A percentile compares a stretch with the other conserved stretches of the same genome.
Conservation (phyloP, 2,797 vertebrate genomes). For the Fringilla coelebs region DNA sequence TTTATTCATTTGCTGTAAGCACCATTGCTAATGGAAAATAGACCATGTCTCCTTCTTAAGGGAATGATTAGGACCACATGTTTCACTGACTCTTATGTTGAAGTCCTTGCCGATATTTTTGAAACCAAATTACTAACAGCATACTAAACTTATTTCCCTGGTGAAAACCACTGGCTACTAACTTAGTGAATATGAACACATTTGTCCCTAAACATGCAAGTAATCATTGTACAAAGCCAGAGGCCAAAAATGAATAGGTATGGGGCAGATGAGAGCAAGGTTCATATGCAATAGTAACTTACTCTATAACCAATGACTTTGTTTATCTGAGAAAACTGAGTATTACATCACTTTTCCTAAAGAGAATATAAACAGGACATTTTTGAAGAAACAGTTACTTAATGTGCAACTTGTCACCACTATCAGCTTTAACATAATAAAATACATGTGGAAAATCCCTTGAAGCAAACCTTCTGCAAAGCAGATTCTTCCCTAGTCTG, state of each 20-base stretch:
- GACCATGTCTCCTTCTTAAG: constrained; percentile 74
- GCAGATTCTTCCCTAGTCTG: constrained; percentile 63
- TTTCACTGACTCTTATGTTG: constrained; percentile 63
- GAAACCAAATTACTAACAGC: constrained; percentile 73
- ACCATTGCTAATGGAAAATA: constrained; percentile 76
- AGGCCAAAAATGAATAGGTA: constrained; percentile 19
- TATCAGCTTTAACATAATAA: constrained; percentile 69
- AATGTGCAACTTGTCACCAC: constrained; percentile 75
- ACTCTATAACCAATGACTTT: constrained; percentile 43
- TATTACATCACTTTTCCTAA: constrained; percentile 70
- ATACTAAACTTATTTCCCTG: constrained; percentile 74
- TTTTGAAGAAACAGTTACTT: constrained; percentile 71
- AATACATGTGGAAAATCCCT: constrained; percentile 72
- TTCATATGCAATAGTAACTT: constrained; percentile 31
- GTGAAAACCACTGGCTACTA: constrained; percentile 76
- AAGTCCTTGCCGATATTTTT: constrained; percentile 59
- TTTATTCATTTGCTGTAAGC: constrained; percentile 73
- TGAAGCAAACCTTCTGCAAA: constrained; percentile 56
- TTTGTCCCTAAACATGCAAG: constrained; percentile 60
- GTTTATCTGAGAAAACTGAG: constrained; percentile 65
- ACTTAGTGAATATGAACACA: constrained; percentile 40
- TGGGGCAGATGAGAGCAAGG: not conserved
- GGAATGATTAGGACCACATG: constrained; percentile 76
- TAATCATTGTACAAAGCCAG: constrained; percentile 35
- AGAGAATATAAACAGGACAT: constrained; percentile 62